These are phyloP conservation scores for Taphrorychus bicolor DNA, from an alignment of 2,888 invertebrate genomes.

Conservation along the genomic window DNA sequence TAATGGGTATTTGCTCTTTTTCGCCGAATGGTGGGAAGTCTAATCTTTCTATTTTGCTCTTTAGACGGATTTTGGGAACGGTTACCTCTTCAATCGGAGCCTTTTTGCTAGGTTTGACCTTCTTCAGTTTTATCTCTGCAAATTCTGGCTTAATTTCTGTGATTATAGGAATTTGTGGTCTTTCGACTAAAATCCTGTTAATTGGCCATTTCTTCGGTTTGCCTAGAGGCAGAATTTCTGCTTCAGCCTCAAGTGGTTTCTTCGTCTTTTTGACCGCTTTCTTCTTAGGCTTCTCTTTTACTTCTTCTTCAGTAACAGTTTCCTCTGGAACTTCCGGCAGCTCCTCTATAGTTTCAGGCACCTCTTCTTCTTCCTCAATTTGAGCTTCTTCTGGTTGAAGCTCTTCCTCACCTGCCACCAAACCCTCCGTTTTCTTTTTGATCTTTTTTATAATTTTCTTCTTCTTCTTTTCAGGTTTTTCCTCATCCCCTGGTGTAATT, in stretches of 20 bases:
- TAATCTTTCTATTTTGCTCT: slow-evolving; percentile 70
- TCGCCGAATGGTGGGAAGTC: slow-evolving; percentile 57
- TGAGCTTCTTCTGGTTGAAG: slow-evolving; percentile 41
- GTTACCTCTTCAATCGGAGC: slow-evolving; percentile 50
- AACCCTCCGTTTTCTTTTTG: slow-evolving; percentile 19
- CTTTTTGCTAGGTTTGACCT: slow-evolving; percentile 50
- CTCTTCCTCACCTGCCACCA: not conserved
- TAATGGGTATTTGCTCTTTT: slow-evolving; percentile 49
- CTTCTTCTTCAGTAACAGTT: slow-evolving; percentile 49
- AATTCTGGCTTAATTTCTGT: slow-evolving; percentile 66
- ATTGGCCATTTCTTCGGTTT: slow-evolving; percentile 40
- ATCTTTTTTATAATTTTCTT: slow-evolving; percentile 48
- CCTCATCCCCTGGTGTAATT: slow-evolving; percentile 47
- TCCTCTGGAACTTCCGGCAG: slow-evolving; percentile 47
- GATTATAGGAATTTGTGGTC: slow-evolving; percentile 67
- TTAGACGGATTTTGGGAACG: slow-evolving; percentile 72
- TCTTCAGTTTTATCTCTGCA: slow-evolving; percentile 70
- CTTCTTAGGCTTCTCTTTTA: slow-evolving; percentile 49
- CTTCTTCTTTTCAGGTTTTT: slow-evolving; percentile 30
- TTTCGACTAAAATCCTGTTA: slow-evolving; percentile 47
- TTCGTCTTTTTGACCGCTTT: slow-evolving; percentile 47
- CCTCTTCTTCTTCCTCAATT: slow-evolving; percentile 52
- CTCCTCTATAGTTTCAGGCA: slow-evolving; percentile 41
- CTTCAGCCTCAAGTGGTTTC: slow-evolving; percentile 17
- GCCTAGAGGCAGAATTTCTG: not conserved